Evolutionary conservation across 2,888 invertebrate genomes (phyloP).

Genomic region (Vanessa cardui): DNA sequence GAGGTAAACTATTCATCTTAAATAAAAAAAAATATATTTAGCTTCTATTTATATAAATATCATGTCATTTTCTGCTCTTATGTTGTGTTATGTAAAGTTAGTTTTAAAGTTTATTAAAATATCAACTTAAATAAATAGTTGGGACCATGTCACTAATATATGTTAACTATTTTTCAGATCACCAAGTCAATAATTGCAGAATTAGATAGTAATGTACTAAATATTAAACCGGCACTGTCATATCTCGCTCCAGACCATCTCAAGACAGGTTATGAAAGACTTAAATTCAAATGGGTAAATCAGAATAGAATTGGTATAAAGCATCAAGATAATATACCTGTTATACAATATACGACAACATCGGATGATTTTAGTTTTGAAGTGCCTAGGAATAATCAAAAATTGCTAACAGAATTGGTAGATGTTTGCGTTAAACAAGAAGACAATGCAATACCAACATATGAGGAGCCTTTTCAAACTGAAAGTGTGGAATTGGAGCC

Average conservation of each 20-base stretch:
- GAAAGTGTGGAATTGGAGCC: background rate
- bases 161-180: slow-evolving; percentile 54
- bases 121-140: too few species aligned
- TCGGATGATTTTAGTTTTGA: slow-evolving; percentile 53
- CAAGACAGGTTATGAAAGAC: slow-evolving; percentile 55
- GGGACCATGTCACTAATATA: too few species aligned
- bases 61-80: too few species aligned
- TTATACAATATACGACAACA: slow-evolving; percentile 57
- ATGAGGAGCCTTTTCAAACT: slow-evolving; percentile 8
- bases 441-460: slow-evolving; percentile 9
- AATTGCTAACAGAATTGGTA: slow-evolving; percentile 41
- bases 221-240: slow-evolving; percentile 56
- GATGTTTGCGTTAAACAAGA: slow-evolving; percentile 47
- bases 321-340: slow-evolving; percentile 48
- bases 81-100: too few species aligned
- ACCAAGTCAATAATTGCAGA: slow-evolving; percentile 52
- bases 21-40: too few species aligned
- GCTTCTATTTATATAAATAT: too few species aligned
- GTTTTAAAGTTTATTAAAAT: too few species aligned
- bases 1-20: slow-evolving; percentile 50
- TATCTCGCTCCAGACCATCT: slow-evolving; percentile 52
- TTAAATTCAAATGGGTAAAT: slow-evolving; percentile 61
- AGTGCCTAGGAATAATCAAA: slow-evolving; percentile 35
- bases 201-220: slow-evolving; percentile 52
- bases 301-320: slow-evolving; percentile 49